A percentile compares a stretch with the other conserved stretches of the same genome.
Evolutionary conservation across 2,888 invertebrate species (phyloP).

Genomic region (Nomada hirtipes): DNA sequence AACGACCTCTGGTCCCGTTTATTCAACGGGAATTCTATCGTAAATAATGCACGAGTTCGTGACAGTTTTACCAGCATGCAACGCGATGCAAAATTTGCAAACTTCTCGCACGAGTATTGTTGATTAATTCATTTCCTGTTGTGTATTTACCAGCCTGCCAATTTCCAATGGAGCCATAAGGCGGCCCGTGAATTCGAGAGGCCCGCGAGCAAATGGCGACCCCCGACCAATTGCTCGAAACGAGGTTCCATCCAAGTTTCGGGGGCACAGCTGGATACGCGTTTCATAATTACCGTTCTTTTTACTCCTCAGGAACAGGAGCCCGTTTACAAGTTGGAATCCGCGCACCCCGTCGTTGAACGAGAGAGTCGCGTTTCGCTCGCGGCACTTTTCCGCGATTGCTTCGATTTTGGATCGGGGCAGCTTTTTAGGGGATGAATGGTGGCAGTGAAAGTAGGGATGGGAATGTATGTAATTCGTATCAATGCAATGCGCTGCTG

Average conservation of each 20-base stretch:
- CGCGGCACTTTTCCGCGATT: conserved; percentile 27
- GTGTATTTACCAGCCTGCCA: conserved; percentile 57
- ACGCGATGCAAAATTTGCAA: conserved; percentile 58
- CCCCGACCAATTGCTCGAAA: conserved; percentile 49
- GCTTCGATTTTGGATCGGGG: conserved; percentile 6
- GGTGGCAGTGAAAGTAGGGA: neutral
- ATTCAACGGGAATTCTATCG: conserved; percentile 65
- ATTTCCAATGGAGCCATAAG: conserved; percentile 64
- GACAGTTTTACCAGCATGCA: conserved; percentile 54
- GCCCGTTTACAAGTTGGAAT: neutral
- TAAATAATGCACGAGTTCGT: conserved; percentile 66
- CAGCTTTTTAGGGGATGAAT: neutral
- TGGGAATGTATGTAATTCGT: neutral
- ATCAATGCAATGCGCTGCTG: neutral
- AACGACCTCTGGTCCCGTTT: conserved; percentile 30
- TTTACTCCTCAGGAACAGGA: conserved; percentile 28
- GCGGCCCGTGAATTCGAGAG: conserved; percentile 35
- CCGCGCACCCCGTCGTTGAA: neutral
- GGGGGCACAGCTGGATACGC: conserved; percentile 57
- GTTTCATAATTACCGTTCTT: conserved; percentile 62
- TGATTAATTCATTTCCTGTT: conserved; percentile 64
- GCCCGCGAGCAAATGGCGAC: conserved; percentile 44
- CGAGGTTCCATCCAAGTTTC: conserved; percentile 52
- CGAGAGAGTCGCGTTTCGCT: neutral
- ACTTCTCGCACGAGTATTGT: conserved; percentile 62